Conservation (phyloP, 2,113 vertebrate genomes). For the Melospiza georgiana region DNA sequence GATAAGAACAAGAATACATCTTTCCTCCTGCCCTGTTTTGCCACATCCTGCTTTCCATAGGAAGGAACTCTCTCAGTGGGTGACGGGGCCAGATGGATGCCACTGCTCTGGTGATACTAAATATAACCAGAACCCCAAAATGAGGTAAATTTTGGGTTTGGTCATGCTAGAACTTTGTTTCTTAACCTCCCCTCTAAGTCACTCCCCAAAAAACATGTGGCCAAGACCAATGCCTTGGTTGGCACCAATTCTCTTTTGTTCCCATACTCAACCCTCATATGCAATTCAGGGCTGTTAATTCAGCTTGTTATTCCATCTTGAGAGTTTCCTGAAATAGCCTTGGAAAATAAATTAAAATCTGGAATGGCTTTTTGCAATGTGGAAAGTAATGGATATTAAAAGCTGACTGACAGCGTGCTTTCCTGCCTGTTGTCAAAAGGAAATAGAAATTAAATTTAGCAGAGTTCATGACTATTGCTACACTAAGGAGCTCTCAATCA, state of each 20-base stretch:
- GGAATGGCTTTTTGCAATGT: background rate
- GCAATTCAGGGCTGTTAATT: background rate
- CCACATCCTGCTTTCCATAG: background rate
- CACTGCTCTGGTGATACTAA: background rate
- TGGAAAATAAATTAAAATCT: constrained; percentile 20
- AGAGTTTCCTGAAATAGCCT: constrained; percentile 1
- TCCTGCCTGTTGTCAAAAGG: constrained; percentile 40
- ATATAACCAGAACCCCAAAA: background rate
- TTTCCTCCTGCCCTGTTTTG: background rate
- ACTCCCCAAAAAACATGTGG: accelerated
- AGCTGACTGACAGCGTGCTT: constrained; percentile 4
- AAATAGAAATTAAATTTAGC: constrained; percentile 59
- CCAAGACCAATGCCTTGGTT: background rate
- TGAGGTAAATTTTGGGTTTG: background rate
- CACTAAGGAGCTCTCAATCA: constrained; percentile 43
- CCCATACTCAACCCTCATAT: background rate
- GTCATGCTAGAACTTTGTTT: background rate
- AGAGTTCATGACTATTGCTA: constrained; percentile 46
- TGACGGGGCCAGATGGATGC: background rate
- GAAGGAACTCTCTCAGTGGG: background rate
- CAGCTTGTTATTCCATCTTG: background rate
- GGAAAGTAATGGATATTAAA: background rate
- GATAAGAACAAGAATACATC: background rate
- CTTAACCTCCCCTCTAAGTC: background rate
- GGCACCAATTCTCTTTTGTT: background rate